Conservation (phyloP, 1,140 invertebrate species). For the Bombus fervidus region DNA sequence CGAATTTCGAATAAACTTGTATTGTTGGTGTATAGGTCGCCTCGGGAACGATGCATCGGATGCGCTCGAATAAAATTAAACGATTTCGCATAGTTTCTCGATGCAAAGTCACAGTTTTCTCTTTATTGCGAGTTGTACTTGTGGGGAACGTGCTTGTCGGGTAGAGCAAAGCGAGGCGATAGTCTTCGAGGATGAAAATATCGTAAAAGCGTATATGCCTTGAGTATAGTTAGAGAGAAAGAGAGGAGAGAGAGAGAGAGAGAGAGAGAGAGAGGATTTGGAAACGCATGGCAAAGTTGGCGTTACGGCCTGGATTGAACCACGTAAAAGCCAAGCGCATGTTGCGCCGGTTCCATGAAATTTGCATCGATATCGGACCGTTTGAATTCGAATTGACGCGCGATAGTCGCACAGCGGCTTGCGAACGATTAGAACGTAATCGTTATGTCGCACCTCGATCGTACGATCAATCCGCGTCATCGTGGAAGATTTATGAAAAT, state of each 20-base stretch:
- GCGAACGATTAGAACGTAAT: slow-evolving; percentile 12
- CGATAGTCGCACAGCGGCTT: not conserved
- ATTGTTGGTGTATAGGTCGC: not conserved
- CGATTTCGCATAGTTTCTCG: slow-evolving; percentile 6
- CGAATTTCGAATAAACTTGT: not conserved
- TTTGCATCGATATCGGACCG: slow-evolving; percentile 17
- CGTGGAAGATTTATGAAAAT: slow-evolving; percentile 64
- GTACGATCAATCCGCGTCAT: slow-evolving; percentile 51
- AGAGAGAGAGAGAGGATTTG: not conserved
- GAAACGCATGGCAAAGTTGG: too few species aligned
- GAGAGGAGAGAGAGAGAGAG: not conserved
- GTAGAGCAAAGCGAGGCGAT: not conserved
- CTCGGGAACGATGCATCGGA: not conserved
- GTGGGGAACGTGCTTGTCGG: too few species aligned
- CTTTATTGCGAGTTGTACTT: not conserved
- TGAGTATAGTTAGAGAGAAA: not conserved
- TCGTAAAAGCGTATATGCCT: not conserved
- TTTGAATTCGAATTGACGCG: slow-evolving; percentile 5
- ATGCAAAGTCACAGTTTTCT: not conserved
- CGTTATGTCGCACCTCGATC: slow-evolving; percentile 1
- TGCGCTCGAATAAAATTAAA: slow-evolving; percentile 54
- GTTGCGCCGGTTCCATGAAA: slow-evolving; percentile 9
- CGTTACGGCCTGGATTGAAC: not conserved
- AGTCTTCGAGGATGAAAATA: slow-evolving; percentile 22
- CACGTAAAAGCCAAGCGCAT: not conserved